Evolutionary conservation across 2,888 invertebrate genomes (phyloP).

Genomic region (Caenorhabditis drosophilae): DNA sequence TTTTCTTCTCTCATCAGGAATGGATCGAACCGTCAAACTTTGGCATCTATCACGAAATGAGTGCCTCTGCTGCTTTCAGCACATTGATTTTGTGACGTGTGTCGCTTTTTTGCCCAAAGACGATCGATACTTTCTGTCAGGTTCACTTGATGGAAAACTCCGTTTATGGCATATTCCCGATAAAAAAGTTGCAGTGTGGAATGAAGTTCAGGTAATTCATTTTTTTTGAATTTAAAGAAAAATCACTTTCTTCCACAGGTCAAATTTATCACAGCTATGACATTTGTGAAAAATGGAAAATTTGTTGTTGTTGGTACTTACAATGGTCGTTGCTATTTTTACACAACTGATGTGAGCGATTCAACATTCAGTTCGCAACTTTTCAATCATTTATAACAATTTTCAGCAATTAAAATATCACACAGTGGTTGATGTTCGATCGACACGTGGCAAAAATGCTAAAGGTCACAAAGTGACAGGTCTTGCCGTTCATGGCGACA

Average conservation of each 20-base stretch:
- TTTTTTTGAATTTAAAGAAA: too few relatives aligned
- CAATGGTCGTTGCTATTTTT: slow-evolving; percentile 97
- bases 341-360: slow-evolving; percentile 84
- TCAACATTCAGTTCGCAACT: too few relatives aligned
- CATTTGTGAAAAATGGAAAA: slow-evolving; percentile 80
- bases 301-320: slow-evolving; percentile 98
- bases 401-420: slow-evolving; percentile 88
- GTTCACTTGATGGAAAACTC: slow-evolving; percentile 94
- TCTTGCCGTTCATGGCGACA: slow-evolving; percentile 75
- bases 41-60: slow-evolving; percentile 97
- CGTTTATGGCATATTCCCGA: slow-evolving; percentile 99
- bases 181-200: slow-evolving; percentile 74
- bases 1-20: slow-evolving; percentile 65
- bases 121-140: slow-evolving; percentile 87
- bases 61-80: slow-evolving; percentile 97
- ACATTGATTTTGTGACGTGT: slow-evolving; percentile 97
- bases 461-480: slow-evolving; percentile 94
- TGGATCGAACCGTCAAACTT: slow-evolving; percentile 83
- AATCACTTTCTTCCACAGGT: too few relatives aligned
- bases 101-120: slow-evolving; percentile 94
- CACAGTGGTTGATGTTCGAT: slow-evolving; percentile 91
- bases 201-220: slow-evolving; percentile 51
- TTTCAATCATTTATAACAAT: slow-evolving; percentile 3
- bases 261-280: slow-evolving; percentile 68
- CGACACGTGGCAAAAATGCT: slow-evolving; percentile 92